Evolutionary conservation across 2,797 vertebrate species (phyloP).

Genomic region (Rhodeus uyekii): DNA sequence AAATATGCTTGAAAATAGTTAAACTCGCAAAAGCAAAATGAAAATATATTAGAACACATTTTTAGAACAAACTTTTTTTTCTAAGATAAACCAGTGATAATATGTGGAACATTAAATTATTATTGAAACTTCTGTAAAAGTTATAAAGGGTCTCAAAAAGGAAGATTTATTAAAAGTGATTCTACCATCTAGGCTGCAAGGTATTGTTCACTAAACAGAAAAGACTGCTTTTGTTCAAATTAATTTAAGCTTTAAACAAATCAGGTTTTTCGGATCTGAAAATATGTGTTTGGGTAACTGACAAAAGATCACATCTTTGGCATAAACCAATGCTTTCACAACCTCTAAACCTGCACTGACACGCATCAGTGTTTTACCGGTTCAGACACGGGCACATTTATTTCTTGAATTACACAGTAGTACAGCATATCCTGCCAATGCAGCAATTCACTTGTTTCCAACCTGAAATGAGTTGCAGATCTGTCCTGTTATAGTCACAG

Average conservation of each 20-base stretch:
- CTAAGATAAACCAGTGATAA: no score
- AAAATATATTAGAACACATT: no score
- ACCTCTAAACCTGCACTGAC: conserved; percentile 21
- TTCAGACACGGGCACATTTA: conserved; percentile 10
- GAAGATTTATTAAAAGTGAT: background rate
- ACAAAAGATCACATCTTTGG: background rate
- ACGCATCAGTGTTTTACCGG: conserved; percentile 16
- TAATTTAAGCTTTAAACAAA: background rate
- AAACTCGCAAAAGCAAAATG: no score
- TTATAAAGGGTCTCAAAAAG: no score
- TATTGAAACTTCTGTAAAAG: no score
- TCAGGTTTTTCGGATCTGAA: background rate
- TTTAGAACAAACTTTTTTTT: no score
- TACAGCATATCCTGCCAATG: background rate
- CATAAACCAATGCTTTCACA: conserved; percentile 29
- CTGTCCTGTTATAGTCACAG: no score
- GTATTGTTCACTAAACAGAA: background rate
- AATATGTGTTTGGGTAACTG: background rate
- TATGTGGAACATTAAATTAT: no score
- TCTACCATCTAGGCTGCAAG: background rate
- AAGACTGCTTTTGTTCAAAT: background rate
- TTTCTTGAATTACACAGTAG: background rate
- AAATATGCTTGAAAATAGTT: no score
- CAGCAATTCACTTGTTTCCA: background rate
- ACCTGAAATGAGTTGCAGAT: background rate